phyloP scores from a whole-genome alignment of 2,113 vertebrate species.

The Antechinus flavipes region DNA sequence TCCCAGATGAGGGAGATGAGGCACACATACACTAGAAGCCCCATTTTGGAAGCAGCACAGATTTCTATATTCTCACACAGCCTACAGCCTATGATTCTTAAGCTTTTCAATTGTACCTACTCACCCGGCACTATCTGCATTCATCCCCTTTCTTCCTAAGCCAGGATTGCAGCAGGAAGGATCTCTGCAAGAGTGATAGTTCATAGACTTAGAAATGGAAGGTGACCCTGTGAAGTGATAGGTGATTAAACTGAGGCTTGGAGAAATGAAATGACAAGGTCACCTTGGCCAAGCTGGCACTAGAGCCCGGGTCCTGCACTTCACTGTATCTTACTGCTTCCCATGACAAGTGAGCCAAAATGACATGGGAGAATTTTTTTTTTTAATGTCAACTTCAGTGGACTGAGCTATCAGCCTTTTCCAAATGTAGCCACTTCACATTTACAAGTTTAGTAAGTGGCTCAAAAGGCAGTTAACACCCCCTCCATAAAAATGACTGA shows the following conservation, averaged over 20 bases:
- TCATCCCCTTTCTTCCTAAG: slow-evolving; percentile 44
- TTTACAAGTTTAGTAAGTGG: slow-evolving; percentile 12
- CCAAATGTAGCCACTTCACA: slow-evolving; percentile 34
- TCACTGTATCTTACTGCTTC: neutral
- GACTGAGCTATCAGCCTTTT: slow-evolving; percentile 17
- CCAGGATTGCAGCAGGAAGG: neutral
- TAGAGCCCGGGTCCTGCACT: neutral
- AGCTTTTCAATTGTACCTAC: slow-evolving; percentile 29
- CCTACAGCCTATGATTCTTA: slow-evolving; percentile 19
- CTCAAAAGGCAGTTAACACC: slow-evolving; percentile 10
- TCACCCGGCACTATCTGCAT: slow-evolving; percentile 10
- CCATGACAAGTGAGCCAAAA: slow-evolving; percentile 30
- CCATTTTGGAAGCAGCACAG: neutral
- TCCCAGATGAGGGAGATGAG: slow-evolving; percentile 16
- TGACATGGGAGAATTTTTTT: slow-evolving; percentile 29
- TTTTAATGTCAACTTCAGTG: slow-evolving; percentile 28
- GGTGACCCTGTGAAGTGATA: neutral
- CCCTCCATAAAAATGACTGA: neutral
- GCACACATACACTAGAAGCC: neutral
- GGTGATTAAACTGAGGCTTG: neutral
- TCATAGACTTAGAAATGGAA: neutral
- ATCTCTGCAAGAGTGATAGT: neutral
- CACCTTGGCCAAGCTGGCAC: neutral
- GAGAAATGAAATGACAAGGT: neutral
- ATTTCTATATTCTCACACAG: neutral